phyloP scores from a whole-genome alignment of 2,888 invertebrate genomes.

The Phortica magna region DNA sequence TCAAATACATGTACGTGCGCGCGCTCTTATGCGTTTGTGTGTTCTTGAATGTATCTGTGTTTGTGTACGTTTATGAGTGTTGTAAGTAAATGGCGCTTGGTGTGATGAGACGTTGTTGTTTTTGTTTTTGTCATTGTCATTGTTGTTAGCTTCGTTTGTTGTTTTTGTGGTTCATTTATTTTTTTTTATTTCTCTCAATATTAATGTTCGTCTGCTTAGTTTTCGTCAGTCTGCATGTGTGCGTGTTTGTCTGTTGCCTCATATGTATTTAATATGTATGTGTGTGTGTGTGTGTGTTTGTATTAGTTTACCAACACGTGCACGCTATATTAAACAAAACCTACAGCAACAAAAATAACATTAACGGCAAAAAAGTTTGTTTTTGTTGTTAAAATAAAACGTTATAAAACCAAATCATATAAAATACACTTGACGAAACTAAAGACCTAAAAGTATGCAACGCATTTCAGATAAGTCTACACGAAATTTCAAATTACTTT shows the following conservation, averaged over 20 bases:
- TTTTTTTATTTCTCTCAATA: conserved; percentile 53
- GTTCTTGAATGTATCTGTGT: conserved; percentile 44
- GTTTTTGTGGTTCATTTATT: no score
- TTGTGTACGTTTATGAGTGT: conserved; percentile 27
- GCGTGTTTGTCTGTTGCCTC: conserved; percentile 31
- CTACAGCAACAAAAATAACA: conserved; percentile 42
- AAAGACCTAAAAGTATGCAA: no score
- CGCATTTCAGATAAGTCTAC: no score
- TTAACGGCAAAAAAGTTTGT: conserved; percentile 50
- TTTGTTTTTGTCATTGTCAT: conserved; percentile 48
- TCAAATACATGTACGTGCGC: neutral
- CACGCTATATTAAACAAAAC: conserved; percentile 64
- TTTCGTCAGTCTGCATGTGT: conserved; percentile 18
- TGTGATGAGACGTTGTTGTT: conserved; percentile 58
- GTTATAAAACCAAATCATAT: conserved; percentile 45
- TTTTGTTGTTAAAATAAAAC: conserved; percentile 64
- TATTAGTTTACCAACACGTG: conserved; percentile 66
- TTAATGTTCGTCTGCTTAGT: conserved; percentile 62
- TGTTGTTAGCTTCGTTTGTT: conserved; percentile 44
- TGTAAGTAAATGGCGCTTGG: conserved; percentile 60
- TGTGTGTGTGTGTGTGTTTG: conserved; percentile 40
- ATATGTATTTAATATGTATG: neutral
- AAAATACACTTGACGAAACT: neutral
- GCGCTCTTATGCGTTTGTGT: neutral
- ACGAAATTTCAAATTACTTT: no score